These are phyloP conservation scores for Euura saliciscinereae DNA, from an alignment of 1,140 invertebrate species.

Conservation along the genomic window DNA sequence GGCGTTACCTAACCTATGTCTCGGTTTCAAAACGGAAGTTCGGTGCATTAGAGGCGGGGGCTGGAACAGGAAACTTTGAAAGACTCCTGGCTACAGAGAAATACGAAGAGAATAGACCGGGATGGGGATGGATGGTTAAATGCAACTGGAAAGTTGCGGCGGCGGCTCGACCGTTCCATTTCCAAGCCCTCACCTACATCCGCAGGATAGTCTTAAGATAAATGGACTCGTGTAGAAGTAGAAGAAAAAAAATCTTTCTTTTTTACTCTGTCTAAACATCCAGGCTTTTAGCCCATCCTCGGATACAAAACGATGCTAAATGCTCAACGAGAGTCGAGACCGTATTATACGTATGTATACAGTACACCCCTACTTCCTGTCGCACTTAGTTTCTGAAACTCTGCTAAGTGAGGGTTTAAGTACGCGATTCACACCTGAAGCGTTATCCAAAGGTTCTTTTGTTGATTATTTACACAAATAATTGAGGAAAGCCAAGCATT, in stretches of 20 bases:
- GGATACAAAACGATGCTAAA: not conserved
- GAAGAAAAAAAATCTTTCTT: not conserved
- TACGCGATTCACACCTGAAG: no score
- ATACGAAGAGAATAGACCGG: not conserved
- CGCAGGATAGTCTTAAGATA: not conserved
- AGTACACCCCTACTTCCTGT: no score
- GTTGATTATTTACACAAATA: no score
- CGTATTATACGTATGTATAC: no score
- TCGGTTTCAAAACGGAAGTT: not conserved
- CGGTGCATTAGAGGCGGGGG: not conserved
- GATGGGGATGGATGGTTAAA: not conserved
- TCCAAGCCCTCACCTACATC: not conserved
- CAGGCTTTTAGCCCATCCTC: not conserved
- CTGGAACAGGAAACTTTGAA: conserved; percentile 3
- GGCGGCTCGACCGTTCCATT: conserved; percentile 3
- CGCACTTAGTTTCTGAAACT: no score
- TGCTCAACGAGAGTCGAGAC: not conserved
- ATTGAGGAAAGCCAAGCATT: no score
- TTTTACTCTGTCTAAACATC: not conserved
- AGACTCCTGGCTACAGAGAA: not conserved
- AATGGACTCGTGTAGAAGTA: not conserved
- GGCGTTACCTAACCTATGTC: not conserved
- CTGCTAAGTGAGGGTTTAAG: no score
- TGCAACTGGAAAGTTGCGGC: not conserved
- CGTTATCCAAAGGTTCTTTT: no score